Base-by-base conservation (phyloP, 2,888 invertebrate species). In the Hirtodrosophila alboralis region DNA sequence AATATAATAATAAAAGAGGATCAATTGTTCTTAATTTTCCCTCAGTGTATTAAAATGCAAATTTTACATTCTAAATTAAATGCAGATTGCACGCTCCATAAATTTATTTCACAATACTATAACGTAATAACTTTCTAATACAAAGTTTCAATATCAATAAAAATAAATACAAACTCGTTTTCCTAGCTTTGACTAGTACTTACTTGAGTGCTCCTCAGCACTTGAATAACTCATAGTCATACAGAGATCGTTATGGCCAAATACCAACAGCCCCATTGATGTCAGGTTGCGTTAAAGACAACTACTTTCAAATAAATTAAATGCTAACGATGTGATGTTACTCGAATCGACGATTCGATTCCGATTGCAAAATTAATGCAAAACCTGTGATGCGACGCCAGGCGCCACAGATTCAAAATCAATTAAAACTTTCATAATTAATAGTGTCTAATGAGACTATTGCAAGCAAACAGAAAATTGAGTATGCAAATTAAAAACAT, bases 351-450 rank as follows among this genome's bases (percentile, higher is more conserved):
- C 5, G 18, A n/a, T 30, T 28, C 43, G 27, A 43, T n/a, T 27
- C n/a, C 36, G 41, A 54, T 53, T 59, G 41, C 59, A 59, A 28
- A 36, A 60, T 38, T 40, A 44, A 47, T 27, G 30, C 43, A 28
- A 23, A 44, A 27, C 13, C 13, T 33, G 37, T 38, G 45, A 45
- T 47, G 37, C 28, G 41, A 44, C 48, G 49, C 41, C 47, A 40
- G 12, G 10, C 51, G n/a, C n/a, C n/a, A n/a, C n/a, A n/a, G 16
- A 73, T 40, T 45, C 18, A n/a, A 52, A 53, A 52, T 63, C 76
- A 45, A 64, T 58, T 78, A 64, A 64, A 53, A 63, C 66, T 72
- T 70, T 85, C 75, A 64, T 65, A 78, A 78, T 78, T 70, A 70
- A 78, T 62, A 51, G 53, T 49, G 44, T 12, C 57, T 33, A 60